These are phyloP conservation scores for Axea sp. DNA, from an alignment of 2,888 invertebrate species.

Conservation along the genomic window DNA sequence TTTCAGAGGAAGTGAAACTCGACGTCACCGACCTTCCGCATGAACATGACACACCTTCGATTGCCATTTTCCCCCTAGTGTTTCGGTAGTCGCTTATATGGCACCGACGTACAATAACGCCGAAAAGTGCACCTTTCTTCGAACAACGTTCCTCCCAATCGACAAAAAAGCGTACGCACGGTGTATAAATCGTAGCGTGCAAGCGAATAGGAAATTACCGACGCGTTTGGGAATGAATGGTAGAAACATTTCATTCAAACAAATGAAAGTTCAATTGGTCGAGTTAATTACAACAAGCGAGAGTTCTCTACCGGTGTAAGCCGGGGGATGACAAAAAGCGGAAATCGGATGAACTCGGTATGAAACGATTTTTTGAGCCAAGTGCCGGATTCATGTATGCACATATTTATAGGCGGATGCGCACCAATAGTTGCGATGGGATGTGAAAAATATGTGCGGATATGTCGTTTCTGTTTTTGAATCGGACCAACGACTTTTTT, in stretches of 20 bases:
- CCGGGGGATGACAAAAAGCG: slow-evolving; percentile 11
- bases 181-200: slow-evolving; percentile 11
- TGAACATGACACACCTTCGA: slow-evolving; percentile 37
- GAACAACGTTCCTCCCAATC: too few species aligned
- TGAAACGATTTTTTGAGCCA: slow-evolving; percentile 33
- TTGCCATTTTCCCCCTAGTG: slow-evolving; percentile 31
- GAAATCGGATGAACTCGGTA: slow-evolving; percentile 35
- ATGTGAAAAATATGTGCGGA: slow-evolving; percentile 24
- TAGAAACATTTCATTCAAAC: slow-evolving; percentile 22
- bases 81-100: slow-evolving; percentile 5
- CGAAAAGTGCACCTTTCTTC: too few species aligned
- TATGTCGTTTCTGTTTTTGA: slow-evolving; percentile 10
- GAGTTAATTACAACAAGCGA: slow-evolving; percentile 36
- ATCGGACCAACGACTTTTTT: too few species aligned
- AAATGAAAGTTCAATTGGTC: slow-evolving; percentile 26
- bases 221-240: slow-evolving; percentile 32
- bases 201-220: background rate
- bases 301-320: slow-evolving; percentile 33
- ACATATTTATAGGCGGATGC: slow-evolving; percentile 44
- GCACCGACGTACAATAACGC: background rate
- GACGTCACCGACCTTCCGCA: slow-evolving; percentile 56
- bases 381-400: slow-evolving; percentile 52
- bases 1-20: slow-evolving; percentile 72
- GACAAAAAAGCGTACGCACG: too few species aligned
- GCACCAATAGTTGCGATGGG: slow-evolving; percentile 24